Evolutionary conservation across 2,797 vertebrate genomes (phyloP), one percentile per base, ranked within the genome.

Genomic region (Centropyge bicolor): DNA sequence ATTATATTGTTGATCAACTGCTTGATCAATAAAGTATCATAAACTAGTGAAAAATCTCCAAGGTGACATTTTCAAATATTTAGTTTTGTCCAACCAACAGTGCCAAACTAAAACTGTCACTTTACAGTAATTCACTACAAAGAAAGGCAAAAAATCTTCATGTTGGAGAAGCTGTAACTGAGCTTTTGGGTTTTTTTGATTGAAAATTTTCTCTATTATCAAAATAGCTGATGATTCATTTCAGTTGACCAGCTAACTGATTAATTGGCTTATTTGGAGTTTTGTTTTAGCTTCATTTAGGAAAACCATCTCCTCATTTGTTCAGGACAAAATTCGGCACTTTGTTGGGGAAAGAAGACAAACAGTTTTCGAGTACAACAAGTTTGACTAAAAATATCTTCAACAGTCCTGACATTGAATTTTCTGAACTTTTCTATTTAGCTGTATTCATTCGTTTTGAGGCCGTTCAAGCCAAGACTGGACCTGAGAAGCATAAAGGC

Each of bases 401-500:
- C 5, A 16, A 51, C 45, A 36, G 24, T 20, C 45, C 0, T 54
- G 45, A 54, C 40, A 31, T 51, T 40, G 3, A 38, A 1, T 81
- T 0, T 14, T 20, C 46, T 62, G 27, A 27, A 49, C 14, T 27
- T n/a, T 68, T 48, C 31, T 45, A 8, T 75, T 49, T 75, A 1
- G 43, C 31, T 1, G 13, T 40, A 31, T 56, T 74, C 66, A 71
- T 68, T 8, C 12, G 1, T 27, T 64, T 41, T 6, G 9, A 51
- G 61, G 61, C 8, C n/a, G 70, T 13, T 22, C 0, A 3, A 40
- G 41, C 66, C 59, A 40, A 70, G 56, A 49, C 45, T 0, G 57
- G 31, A 59, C n/a, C 69, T 35, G 56, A 49, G 70, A 7, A 1
- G 64, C 56, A 78, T 62, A 79, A 73, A 84, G 74, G 35, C 4